phyloP scores from a whole-genome alignment of 2,113 vertebrate species.

The Sylvilagus bachmani region DNA sequence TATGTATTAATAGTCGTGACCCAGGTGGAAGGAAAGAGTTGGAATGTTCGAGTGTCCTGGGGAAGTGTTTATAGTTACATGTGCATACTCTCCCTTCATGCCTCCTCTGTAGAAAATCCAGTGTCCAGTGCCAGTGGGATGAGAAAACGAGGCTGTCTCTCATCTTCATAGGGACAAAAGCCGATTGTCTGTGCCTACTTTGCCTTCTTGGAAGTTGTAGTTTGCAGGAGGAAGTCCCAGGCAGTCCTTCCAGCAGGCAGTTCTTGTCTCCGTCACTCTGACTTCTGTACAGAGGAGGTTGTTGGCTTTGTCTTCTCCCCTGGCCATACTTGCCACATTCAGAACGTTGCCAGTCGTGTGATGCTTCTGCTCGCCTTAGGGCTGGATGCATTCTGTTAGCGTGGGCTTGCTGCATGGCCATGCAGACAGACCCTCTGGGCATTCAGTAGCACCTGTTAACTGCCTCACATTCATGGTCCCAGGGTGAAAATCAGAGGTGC shows the following conservation, averaged over 20 bases:
- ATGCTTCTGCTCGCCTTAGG: rapidly evolving
- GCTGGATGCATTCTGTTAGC: rapidly evolving
- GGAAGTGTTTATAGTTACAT: not conserved
- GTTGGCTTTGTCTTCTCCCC: not conserved
- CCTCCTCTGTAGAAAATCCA: not conserved
- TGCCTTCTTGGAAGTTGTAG: not conserved
- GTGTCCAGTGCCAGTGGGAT: not conserved
- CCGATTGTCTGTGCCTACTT: not conserved
- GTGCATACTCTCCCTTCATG: not conserved
- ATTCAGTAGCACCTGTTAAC: not conserved
- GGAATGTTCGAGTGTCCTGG: not conserved
- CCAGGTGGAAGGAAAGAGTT: not conserved
- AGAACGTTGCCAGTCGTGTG: not conserved
- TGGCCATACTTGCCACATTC: not conserved
- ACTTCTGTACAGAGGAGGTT: not conserved
- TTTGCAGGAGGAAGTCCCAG: not conserved
- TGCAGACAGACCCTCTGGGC: not conserved
- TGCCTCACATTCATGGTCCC: not conserved
- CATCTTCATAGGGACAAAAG: not conserved
- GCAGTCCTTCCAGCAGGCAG: not conserved
- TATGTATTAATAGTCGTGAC: not conserved
- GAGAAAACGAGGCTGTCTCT: not conserved
- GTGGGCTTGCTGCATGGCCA: not conserved
- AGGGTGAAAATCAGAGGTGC: not conserved
- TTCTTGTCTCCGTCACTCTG: not conserved